Evolutionary conservation across 1,140 invertebrate species (phyloP).

Genomic region (Drosophila repletoides): DNA sequence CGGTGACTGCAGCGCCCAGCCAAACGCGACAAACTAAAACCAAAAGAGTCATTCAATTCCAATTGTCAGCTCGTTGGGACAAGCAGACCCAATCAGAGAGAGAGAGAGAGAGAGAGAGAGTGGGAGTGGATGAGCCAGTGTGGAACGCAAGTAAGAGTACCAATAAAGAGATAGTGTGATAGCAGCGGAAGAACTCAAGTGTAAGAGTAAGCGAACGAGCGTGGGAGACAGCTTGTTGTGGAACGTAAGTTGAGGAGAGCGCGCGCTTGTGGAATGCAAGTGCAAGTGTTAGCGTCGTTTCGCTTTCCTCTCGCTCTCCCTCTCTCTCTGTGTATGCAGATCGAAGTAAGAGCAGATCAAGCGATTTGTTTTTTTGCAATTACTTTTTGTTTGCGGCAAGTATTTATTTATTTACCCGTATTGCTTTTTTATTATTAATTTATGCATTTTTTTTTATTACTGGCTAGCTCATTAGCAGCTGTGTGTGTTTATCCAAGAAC

Average conservation of each 20-base stretch:
- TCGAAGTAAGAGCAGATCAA: conserved; percentile 2
- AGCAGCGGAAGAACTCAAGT: conserved; percentile 6
- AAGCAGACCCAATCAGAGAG: no score
- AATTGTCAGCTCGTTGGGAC: conserved; percentile 15
- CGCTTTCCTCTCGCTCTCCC: neutral
- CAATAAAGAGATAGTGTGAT: neutral
- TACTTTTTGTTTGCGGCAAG: conserved; percentile 38
- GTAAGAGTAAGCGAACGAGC: neutral
- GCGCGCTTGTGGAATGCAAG: conserved; percentile 14
- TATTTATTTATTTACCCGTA: conserved; percentile 55
- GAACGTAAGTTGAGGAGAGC: no score
- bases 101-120: neutral
- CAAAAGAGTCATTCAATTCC: conserved; percentile 32
- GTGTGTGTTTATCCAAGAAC: conserved; percentile 39
- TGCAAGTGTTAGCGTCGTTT: neutral
- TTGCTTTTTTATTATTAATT: conserved; percentile 61
- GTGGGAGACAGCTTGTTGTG: no score
- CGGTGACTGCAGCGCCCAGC: conserved; percentile 37
- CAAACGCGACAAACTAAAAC: conserved; percentile 45
- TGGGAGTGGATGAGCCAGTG: neutral
- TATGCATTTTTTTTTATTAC: conserved; percentile 51
- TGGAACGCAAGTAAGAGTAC: conserved; percentile 1
- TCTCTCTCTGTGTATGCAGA: neutral
- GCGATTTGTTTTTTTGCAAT: conserved; percentile 20
- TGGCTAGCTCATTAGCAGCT: conserved; percentile 21